Conservation (phyloP, 1,140 invertebrate species). For the Periplaneta americana region DNA sequence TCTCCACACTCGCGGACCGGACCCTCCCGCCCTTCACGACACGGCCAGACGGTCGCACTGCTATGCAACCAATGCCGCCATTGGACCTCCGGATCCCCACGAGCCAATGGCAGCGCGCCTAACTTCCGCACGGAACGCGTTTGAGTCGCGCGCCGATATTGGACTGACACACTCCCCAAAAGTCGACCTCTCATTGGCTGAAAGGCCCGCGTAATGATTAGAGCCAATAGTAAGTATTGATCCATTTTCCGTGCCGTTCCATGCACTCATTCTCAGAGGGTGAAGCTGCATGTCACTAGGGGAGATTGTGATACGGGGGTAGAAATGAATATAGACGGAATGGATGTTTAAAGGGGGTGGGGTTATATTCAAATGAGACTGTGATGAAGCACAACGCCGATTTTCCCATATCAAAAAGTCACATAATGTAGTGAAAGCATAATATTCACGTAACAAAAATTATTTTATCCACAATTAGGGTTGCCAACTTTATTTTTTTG, state of each 20-base stretch:
- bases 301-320: neutral
- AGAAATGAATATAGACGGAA: neutral
- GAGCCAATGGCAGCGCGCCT: neutral
- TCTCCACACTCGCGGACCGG: neutral
- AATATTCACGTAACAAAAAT: too few species aligned
- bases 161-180: neutral
- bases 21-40: neutral
- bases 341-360: neutral
- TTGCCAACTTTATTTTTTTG: too few species aligned
- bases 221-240: conserved; percentile 17
- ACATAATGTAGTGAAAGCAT: too few species aligned
- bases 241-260: conserved; percentile 2
- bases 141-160: neutral
- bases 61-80: neutral
- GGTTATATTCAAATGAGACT: neutral
- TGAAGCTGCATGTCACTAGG: conserved; percentile 3
- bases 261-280: neutral
- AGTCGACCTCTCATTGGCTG: neutral
- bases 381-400: neutral
- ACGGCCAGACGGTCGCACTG: neutral
- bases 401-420: neutral
- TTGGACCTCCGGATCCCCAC: neutral
- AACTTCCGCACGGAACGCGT: neutral
- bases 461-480: too few species aligned
- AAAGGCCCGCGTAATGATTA: conserved; percentile 4